These are phyloP conservation scores for Chrysochloris asiatica DNA, from an alignment of 2,113 vertebrate genomes.

Conservation along the genomic window DNA sequence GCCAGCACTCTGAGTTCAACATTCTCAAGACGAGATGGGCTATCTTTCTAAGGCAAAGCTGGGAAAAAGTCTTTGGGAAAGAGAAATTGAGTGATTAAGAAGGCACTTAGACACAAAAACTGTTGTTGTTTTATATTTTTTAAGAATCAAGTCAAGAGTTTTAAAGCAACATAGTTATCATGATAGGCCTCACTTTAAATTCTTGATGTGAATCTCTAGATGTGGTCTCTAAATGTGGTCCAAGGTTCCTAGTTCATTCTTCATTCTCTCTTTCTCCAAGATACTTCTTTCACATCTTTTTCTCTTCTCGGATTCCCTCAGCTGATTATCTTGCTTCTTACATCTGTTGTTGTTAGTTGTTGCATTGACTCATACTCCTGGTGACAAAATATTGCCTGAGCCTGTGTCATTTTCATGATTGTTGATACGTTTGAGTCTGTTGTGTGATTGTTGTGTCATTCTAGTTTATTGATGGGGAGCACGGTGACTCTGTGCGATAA, in stretches of 20 bases:
- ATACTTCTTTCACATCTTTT: neutral
- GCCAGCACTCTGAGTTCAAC: neutral
- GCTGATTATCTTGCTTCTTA: neutral
- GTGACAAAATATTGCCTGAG: neutral
- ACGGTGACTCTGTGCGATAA: no score
- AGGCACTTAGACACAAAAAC: no score
- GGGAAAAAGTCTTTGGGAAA: neutral
- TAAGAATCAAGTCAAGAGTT: neutral
- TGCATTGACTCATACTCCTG: neutral
- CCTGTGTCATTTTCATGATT: neutral
- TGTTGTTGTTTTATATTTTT: neutral
- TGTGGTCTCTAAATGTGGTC: neutral
- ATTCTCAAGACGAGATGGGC: neutral
- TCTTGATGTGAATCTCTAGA: neutral
- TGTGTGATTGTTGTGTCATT: neutral
- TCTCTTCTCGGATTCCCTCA: neutral
- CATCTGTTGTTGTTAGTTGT: neutral
- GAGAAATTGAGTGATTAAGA: neutral
- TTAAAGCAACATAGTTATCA: neutral
- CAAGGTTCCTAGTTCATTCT: neutral
- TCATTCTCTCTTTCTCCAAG: neutral
- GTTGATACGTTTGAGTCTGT: neutral
- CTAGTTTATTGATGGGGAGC: neutral
- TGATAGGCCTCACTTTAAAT: neutral
- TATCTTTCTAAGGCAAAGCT: neutral